Conservation (phyloP, 1,140 invertebrate genomes). For the Anadara kagoshimensis region DNA sequence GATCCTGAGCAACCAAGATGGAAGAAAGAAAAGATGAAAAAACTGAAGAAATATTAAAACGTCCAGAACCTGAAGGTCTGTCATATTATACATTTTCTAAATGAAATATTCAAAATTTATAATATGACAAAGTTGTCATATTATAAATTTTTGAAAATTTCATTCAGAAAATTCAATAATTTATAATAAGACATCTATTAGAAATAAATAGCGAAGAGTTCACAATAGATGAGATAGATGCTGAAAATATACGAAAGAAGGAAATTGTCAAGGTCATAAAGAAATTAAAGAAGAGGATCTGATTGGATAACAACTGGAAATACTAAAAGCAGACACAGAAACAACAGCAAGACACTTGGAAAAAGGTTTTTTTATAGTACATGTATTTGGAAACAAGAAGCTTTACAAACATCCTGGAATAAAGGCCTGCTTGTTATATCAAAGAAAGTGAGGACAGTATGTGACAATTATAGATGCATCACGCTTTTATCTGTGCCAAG, state of each 20-base stretch:
- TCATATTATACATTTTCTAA: no score
- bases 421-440: no score
- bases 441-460: no score
- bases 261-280: slow-evolving; percentile 13
- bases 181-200: slow-evolving; percentile 16
- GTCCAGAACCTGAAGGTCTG: slow-evolving; percentile 9
- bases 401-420: slow-evolving; percentile 1
- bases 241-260: no score
- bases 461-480: no score
- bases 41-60: slow-evolving; percentile 24
- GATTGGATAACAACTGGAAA: slow-evolving; percentile 22
- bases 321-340: slow-evolving; percentile 17
- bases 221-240: no score
- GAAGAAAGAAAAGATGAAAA: slow-evolving; percentile 20
- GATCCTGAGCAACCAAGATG: not conserved
- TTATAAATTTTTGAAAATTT: no score
- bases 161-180: no score
- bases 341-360: slow-evolving; percentile 16
- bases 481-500: no score
- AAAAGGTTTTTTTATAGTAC: slow-evolving; percentile 19
- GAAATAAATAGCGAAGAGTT: no score
- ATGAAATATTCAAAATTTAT: no score
- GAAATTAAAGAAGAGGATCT: slow-evolving; percentile 20
- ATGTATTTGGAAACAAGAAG: slow-evolving; percentile 14
- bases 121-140: no score